Base-by-base conservation (phyloP, 2,797 vertebrate species). In the Aldrovandia affinis region DNA sequence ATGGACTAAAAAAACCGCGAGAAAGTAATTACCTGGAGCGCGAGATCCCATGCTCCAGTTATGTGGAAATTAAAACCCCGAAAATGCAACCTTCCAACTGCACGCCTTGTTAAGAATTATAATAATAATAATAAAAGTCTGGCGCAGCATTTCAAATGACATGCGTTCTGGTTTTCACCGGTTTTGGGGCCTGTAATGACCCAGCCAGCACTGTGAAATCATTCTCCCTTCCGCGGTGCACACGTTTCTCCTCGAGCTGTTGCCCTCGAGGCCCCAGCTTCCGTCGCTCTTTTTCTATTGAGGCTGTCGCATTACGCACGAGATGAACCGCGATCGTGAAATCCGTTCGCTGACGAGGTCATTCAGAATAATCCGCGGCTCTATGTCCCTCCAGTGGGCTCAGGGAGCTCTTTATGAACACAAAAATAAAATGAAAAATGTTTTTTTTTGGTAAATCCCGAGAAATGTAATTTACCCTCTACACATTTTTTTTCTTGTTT, bases 51-150 rank as follows among this genome's bases (percentile, higher is more conserved):
- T 79, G 84, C 81, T 87, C 83, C 78, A 83, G 84, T 88, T 87
- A 91, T 90, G 87, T 89, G 89, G 87, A 61, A 88, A 88, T 88
- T 91, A 81, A 93, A 92, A 92, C 89, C 82, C 83, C 83, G 77
- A 90, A 68, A 86, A 84, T 28, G 14, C 36, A 54, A 42, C 50
- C 47, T 55, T 84, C 83, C 65, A 86, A 88, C 85, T 30, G 63
- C 20, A 65, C 9, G 28, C 14, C 28, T 33, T 30, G 63, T 30
- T 8, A 28, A 28, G 2, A 65, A 80, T 80, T 77, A 82, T 85
- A 85, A 65, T 83, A 59, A 61, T 73, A 81, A 50, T 86, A 83
- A 85, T 86, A 70, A 86, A 90, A 83, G 81, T 55, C 59, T 81
- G 83, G 81, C 36, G 57, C n/a, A 20, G 61, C 65, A 33, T 86